Conservation (phyloP, 2,888 invertebrate genomes). For the Stramonita haemastoma region DNA sequence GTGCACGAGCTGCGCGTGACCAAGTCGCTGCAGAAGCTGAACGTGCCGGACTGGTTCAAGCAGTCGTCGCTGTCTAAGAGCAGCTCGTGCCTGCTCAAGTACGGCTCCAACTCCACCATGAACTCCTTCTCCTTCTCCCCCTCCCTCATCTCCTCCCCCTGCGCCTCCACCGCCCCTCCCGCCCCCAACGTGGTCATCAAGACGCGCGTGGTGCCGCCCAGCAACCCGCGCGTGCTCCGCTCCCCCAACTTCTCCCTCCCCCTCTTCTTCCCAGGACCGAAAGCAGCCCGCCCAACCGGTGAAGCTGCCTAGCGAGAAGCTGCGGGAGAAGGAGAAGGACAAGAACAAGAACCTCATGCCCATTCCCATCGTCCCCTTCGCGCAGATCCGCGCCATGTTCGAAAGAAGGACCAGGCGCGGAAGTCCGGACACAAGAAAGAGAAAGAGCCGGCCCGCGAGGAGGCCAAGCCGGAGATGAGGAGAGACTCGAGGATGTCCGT, state of each 20-base stretch:
- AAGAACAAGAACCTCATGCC: conserved; percentile 67
- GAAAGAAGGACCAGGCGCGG: conserved; percentile 53
- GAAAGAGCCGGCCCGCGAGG: conserved; percentile 9
- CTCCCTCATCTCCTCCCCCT: conserved; percentile 66
- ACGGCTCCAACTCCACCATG: conserved; percentile 67
- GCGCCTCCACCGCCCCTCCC: conserved; percentile 62
- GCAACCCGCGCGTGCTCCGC: conserved; percentile 50
- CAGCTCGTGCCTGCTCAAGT: conserved; percentile 67
- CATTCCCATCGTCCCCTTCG: conserved; percentile 71
- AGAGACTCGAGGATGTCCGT: background rate
- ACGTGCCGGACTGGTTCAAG: conserved; percentile 96
- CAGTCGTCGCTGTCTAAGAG: conserved; percentile 76
- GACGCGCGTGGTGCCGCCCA: conserved; percentile 67
- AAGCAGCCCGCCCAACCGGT: conserved; percentile 58
- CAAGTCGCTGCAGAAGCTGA: conserved; percentile 93
- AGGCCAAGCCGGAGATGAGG: conserved; percentile 37
- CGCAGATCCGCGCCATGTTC: conserved; percentile 69
- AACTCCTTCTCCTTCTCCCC: conserved; percentile 62
- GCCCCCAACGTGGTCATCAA: conserved; percentile 69
- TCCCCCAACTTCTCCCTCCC: conserved; percentile 50
- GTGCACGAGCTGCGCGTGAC: conserved; percentile 96
- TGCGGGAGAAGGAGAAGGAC: conserved; percentile 62
- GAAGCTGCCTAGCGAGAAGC: conserved; percentile 69
- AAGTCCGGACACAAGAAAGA: conserved; percentile 31
- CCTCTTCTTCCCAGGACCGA: conserved; percentile 54